Evolutionary conservation across 2,888 invertebrate species (phyloP), one percentile per base, ranked within the genome.

Genomic region (Rhagium mordax): DNA sequence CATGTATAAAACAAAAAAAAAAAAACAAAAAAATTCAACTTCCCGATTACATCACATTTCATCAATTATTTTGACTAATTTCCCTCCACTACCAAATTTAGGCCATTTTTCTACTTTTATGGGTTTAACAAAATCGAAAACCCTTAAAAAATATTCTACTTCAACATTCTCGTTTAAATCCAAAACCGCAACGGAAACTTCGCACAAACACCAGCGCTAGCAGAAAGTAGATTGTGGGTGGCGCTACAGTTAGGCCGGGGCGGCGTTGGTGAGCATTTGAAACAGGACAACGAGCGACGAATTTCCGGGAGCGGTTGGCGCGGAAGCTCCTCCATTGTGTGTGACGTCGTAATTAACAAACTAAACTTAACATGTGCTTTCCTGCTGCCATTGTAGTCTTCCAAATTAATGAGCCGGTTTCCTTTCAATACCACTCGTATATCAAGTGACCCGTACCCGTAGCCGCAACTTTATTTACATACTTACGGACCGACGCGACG

Each of bases 301-400:
- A 86, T 86, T 87, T 87, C 87, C 87, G 87, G 84, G 80, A 81
- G 80, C 80, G 83, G 83, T 81, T 81, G 81, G 80, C 81, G 82
- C 86, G 86, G 87, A 87, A 86, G 85, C 83, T 82, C 80, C 82
- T 81, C 87, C 87, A 88, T 88, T 88, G 88, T 88, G 85, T 84
- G 84, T 84, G 86, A 86, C 86, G 87, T 86, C 87, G 86, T 88
- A 88, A 88, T 88, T 88, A 88, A 88, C 88, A 87, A 88, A 88
- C 88, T 88, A 88, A 88, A 88, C 88, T 88, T 88, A 89, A 88
- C 89, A 89, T 89, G 89, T 89, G 89, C 88, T 89, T 89, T 89
- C 89, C 89, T 88, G 89, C 84, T 84, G 82, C 88, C 87, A 88
- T 88, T 88, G 88, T 89, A 81, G 86, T 85, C 85, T 86, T 85